Evolutionary conservation across 2,888 invertebrate genomes (phyloP), one percentile per base, ranked within the genome.

Genomic region (Lasioglossum leucozonium): DNA sequence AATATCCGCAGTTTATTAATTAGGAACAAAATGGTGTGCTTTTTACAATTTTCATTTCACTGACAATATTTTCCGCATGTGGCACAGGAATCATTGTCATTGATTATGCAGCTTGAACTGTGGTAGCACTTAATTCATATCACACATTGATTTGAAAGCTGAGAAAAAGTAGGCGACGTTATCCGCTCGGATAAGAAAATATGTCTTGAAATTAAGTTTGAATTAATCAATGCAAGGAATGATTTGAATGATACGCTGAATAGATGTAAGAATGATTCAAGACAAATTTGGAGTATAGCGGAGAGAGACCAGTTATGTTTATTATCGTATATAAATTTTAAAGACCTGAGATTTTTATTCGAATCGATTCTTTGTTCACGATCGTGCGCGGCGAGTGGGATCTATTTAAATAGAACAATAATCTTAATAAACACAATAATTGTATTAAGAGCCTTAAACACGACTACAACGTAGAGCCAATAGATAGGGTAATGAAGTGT

Each of bases 351-450:
- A 85, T 85, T 89, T 88, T 89, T 89, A 88, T 77, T 84, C 69
- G 58, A 84, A 83, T 37, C 51, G 74, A 72, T 78, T 34, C 65
- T 82, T 65, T 76, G 37, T 72, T 83, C 72, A 65, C 58, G 77
- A 83, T 72, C 82, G 72, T 42, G 71, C 72, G 87, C 30, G 62
- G 30, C 69, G 72, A 81, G 47, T 75, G 72, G 80, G 81, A 78
- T 85, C 71, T 85, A 85, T 86, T 84, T 85, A 79, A 88, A 85
- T 78, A 85, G 88, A 89, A 90, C 88, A 90, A 92, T 90, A 90
- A 90, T 89, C 72, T 89, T 90, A 90, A 90, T 87, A 34, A 74
- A 83, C 84, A 89, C 80, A 88, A 89, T 90, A 90, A 91, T 83
- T 82, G 75, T 85, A 82, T 85, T 83, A 85, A 87, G 81, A 90